Base-by-base conservation (phyloP, 2,113 vertebrate species). In the Plecotus auritus region DNA sequence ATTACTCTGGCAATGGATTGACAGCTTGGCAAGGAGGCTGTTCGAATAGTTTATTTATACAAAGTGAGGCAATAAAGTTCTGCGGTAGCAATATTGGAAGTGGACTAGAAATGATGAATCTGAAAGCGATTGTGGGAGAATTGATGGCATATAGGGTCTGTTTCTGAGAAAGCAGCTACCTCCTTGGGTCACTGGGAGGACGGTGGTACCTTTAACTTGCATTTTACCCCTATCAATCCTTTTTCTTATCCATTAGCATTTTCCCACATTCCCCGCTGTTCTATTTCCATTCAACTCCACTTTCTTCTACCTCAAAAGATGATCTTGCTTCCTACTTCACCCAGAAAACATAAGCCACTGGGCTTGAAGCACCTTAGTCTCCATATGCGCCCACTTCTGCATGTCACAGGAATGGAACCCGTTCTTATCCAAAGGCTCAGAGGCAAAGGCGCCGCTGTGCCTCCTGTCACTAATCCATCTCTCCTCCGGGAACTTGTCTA, bases 331-430 rank as follows among this genome's bases (percentile, higher is more conserved):
- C 59, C 61, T 40, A 5, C 17, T 13, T 84, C 51, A 61, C 51
- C 23, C 35, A 69, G 69, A 74, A 88, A 88, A 77, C 13, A 7
- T 9, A 23, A 77, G 23, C 45, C n/a, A 11, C 20, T 30, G 17
- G 45, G 7, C 70, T 45, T 9, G 13, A 61, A 35, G 16, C n/a
- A 22, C 35, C 35, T 69, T 11, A 4, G 17, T n/a, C 20, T 32
- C 88, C 18, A 4, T 26, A 30, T n/a, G 22, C 64, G 26, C 16
- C 10, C 7, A 5, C 59, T 83, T 83, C 69, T 40, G 56, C 37
- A 26, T 1, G 37, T 13, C 64, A 11, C 35, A 0, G 26, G 32
- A 35, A 7, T 5, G 82, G 40, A 6, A 9, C 0, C 1, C 89
- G 17, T 7, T 49, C 49, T 77, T 22, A 14, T 5, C 40, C 82